Evolutionary conservation across 2,888 invertebrate genomes (phyloP).

Genomic region (Gryllus longicercus): DNA sequence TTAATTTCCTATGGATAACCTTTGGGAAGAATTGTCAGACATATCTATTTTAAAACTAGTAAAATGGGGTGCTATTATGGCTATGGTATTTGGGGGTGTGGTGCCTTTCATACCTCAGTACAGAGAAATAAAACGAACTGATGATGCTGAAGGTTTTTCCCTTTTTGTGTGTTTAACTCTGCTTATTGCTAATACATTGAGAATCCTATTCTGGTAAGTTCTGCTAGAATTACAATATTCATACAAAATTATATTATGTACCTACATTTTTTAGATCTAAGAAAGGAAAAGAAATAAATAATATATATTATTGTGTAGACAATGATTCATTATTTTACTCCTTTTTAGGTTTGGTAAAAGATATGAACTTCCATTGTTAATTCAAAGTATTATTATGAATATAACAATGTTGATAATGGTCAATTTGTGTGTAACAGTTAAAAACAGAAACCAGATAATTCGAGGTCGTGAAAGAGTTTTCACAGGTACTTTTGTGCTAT

Average conservation of each 20-base stretch:
- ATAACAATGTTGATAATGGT: slow-evolving; percentile 94
- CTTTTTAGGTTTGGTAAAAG: slow-evolving; percentile 92
- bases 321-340: slow-evolving; percentile 33
- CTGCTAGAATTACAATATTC: slow-evolving; percentile 20
- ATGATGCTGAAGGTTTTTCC: slow-evolving; percentile 96
- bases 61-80: slow-evolving; percentile 76
- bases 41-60: slow-evolving; percentile 66
- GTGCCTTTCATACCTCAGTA: slow-evolving; percentile 97
- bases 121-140: slow-evolving; percentile 81
- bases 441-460: slow-evolving; percentile 74
- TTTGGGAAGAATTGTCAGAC: slow-evolving; percentile 36
- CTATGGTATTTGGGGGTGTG: slow-evolving; percentile 93
- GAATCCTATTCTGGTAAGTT: slow-evolving; percentile 95
- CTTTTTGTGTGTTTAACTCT: slow-evolving; percentile 93
- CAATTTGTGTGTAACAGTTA: slow-evolving; percentile 83
- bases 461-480: slow-evolving; percentile 68
- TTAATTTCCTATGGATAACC: slow-evolving; percentile 32
- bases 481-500: slow-evolving; percentile 60
- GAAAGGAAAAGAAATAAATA: too few relatives aligned
- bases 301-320: too few relatives aligned
- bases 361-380: slow-evolving; percentile 89
- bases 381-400: slow-evolving; percentile 98
- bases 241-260: not conserved
- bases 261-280: slow-evolving; percentile 23
- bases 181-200: slow-evolving; percentile 90